A percentile compares a stretch with the other conserved stretches of the same genome.
phyloP scores from a whole-genome alignment of 2,888 invertebrate species.

The Drosophila pegasa region DNA sequence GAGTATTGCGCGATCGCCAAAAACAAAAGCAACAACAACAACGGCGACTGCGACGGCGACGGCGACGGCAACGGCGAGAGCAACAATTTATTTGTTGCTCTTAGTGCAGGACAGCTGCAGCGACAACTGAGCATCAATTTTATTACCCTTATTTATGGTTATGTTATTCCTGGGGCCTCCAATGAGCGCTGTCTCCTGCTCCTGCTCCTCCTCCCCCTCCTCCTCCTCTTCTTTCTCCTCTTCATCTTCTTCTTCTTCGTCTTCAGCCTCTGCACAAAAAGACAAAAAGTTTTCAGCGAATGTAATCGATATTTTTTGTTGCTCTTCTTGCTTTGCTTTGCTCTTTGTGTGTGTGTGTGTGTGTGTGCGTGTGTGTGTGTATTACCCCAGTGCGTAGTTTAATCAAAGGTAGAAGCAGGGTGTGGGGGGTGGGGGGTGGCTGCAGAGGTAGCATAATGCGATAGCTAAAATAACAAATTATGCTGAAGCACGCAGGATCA shows the following conservation, averaged over 20 bases:
- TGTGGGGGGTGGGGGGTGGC: background rate
- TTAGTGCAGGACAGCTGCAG: conserved; percentile 45
- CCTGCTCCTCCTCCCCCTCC: conserved; percentile 18
- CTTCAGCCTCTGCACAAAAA: conserved; percentile 22
- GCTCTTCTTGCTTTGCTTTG: background rate
- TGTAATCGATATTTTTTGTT: conserved; percentile 71
- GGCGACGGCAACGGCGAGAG: conserved; percentile 12
- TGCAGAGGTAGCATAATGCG: conserved; percentile 49
- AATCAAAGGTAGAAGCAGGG: conserved; percentile 5
- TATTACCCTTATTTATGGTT: conserved; percentile 79
- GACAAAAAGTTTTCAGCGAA: conserved; percentile 69
- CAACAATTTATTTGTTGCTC: conserved; percentile 64
- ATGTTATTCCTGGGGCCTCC: conserved; percentile 49
- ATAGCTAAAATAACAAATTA: conserved; percentile 75
- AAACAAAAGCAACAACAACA: conserved; percentile 18
- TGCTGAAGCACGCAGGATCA: conserved; percentile 75
- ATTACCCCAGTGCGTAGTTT: conserved; percentile 23
- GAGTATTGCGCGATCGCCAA: conserved; percentile 63
- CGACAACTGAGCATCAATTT: conserved; percentile 78
- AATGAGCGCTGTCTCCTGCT: conserved; percentile 23
- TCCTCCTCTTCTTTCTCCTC: conserved; percentile 12
- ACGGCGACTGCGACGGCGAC: no score
- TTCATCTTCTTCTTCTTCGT: background rate
- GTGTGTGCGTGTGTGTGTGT: no score
- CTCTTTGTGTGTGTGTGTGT: background rate